Conservation (phyloP, 2,797 vertebrate genomes). For the Ambastaia sidthimunki region DNA sequence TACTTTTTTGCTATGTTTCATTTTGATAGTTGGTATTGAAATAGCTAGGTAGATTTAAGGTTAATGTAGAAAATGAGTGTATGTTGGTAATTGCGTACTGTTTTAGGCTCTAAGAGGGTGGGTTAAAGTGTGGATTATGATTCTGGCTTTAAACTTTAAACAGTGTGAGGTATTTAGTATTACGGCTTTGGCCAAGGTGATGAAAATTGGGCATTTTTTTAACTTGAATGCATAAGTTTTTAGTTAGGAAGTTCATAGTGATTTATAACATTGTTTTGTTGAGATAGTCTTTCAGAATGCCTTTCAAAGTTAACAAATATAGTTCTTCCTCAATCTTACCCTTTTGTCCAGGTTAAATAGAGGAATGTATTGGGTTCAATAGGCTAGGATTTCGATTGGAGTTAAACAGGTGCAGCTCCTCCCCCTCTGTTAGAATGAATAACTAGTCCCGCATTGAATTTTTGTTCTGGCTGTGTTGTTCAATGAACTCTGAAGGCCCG, state of each 20-base stretch:
- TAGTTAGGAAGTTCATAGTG: no score
- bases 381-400: conserved; percentile 30
- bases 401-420: conserved; percentile 16
- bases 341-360: conserved; percentile 28
- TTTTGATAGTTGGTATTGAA: not conserved
- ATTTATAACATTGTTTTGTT: no score
- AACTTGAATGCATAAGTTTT: no score
- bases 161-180: not conserved
- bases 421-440: conserved; percentile 29
- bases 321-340: not conserved
- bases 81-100: not conserved
- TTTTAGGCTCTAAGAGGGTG: not conserved
- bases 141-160: not conserved
- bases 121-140: not conserved
- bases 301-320: not conserved
- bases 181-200: not conserved
- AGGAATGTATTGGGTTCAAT: conserved; percentile 1
- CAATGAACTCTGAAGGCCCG: conserved; percentile 25
- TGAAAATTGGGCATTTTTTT: not conserved
- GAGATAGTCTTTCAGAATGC: no score
- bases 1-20: not conserved
- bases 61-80: not conserved
- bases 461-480: conserved; percentile 17
- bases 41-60: not conserved
- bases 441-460: conserved; percentile 29